Conservation (phyloP, 2,113 vertebrate genomes). For the Actenoides lindsayi region DNA sequence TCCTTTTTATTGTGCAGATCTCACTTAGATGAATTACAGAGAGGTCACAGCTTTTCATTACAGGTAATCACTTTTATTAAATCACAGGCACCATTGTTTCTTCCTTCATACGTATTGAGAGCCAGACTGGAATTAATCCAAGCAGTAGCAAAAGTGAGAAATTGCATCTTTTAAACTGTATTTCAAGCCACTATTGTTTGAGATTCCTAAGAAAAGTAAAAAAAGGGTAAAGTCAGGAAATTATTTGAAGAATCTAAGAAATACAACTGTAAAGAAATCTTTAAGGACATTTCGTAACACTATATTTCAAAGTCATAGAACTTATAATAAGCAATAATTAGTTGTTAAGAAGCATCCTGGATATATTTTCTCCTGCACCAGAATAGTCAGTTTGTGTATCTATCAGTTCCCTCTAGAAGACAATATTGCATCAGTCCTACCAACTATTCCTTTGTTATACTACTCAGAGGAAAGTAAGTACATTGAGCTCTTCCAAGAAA, state of each 20-base stretch:
- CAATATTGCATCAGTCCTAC: neutral
- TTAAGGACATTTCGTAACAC: neutral
- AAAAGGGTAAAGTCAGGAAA: neutral
- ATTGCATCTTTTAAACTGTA: neutral
- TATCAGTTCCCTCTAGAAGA: neutral
- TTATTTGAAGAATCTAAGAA: neutral
- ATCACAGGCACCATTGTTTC: neutral
- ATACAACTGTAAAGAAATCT: neutral
- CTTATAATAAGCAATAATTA: neutral
- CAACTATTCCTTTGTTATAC: neutral
- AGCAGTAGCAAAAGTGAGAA: neutral
- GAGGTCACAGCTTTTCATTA: slow-evolving; percentile 31
- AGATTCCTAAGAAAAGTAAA: neutral
- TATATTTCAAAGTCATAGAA: neutral
- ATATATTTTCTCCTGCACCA: neutral
- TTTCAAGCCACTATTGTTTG: neutral
- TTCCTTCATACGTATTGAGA: neutral
- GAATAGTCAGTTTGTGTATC: neutral
- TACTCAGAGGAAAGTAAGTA: neutral
- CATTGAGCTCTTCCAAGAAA: neutral
- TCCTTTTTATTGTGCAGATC: neutral
- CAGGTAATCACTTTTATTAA: slow-evolving; percentile 35
- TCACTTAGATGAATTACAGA: slow-evolving; percentile 22
- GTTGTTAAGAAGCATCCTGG: neutral
- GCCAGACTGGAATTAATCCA: neutral